A percentile compares a stretch with the other conserved stretches of the same genome.
Conservation (phyloP, 2,888 invertebrate species). For the Hirtodrosophila confusa region DNA sequence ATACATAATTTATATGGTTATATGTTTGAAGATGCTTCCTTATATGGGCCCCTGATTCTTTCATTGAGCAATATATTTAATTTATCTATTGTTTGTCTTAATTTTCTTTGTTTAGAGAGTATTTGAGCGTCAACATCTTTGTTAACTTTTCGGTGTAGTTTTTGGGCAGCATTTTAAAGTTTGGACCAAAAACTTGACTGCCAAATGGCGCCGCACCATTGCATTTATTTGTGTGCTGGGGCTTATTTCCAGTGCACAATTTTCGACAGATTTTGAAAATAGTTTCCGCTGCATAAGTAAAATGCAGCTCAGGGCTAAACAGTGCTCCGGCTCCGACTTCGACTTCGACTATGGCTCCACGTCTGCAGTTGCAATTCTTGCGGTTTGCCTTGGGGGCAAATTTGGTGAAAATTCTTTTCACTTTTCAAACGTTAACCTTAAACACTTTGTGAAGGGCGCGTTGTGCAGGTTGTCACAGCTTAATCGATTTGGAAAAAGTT, state of each 20-base stretch:
- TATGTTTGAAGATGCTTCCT: too few species aligned
- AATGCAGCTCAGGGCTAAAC: slow-evolving; percentile 54
- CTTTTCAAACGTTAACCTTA: slow-evolving; percentile 71
- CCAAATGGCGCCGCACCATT: slow-evolving; percentile 51
- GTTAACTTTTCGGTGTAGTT: not conserved
- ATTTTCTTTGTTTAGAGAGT: too few species aligned
- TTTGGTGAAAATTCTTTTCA: slow-evolving; percentile 63
- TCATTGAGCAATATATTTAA: too few species aligned
- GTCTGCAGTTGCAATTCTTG: slow-evolving; percentile 39
- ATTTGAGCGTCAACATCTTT: too few species aligned
- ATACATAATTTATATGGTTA: too few species aligned
- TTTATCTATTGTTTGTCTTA: too few species aligned
- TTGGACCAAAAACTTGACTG: slow-evolving; percentile 44
- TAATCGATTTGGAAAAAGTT: slow-evolving; percentile 76
- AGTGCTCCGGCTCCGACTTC: not conserved
- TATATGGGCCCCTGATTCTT: too few species aligned
- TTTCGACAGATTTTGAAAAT: slow-evolving; percentile 71
- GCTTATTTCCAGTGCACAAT: slow-evolving; percentile 70
- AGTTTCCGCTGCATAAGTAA: slow-evolving; percentile 65
- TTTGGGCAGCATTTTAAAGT: slow-evolving; percentile 22
- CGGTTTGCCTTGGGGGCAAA: slow-evolving; percentile 45
- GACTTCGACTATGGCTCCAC: not conserved
- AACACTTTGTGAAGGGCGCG: slow-evolving; percentile 53
- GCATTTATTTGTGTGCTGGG: slow-evolving; percentile 72
- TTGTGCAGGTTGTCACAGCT: slow-evolving; percentile 65